phyloP scores from a whole-genome alignment of 2,113 vertebrate species.

The Octodon degus region DNA sequence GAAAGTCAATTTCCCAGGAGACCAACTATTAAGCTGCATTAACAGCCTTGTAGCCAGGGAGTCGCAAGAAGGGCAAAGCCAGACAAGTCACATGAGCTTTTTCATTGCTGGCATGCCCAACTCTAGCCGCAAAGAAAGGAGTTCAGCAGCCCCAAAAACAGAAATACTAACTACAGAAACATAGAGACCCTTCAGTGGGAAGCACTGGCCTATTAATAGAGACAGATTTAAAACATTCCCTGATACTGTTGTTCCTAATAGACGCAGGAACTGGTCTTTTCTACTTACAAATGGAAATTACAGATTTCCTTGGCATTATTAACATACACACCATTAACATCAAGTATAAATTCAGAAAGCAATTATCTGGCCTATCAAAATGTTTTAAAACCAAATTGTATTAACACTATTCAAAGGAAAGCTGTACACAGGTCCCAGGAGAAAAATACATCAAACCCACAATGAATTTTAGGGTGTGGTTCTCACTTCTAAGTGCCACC shows the following conservation, averaged over 20 bases:
- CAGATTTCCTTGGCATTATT: background rate
- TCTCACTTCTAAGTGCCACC: background rate
- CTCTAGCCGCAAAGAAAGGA: background rate
- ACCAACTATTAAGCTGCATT: background rate
- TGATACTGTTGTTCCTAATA: background rate
- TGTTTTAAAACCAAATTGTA: background rate
- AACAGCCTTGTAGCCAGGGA: background rate
- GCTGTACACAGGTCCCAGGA: background rate
- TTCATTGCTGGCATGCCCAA: background rate
- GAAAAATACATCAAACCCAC: background rate
- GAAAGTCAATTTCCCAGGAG: background rate
- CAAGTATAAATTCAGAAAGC: background rate
- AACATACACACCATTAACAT: background rate
- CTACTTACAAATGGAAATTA: slow-evolving; percentile 27
- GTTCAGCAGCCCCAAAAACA: background rate
- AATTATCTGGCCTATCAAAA: background rate
- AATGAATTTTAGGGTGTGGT: background rate
- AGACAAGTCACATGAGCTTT: background rate
- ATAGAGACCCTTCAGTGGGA: too few species aligned
- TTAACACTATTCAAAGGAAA: background rate
- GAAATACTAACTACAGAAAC: background rate
- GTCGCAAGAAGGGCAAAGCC: background rate
- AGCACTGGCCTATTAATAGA: background rate
- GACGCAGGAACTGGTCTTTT: background rate
- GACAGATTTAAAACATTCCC: background rate